A percentile compares a stretch with the other conserved stretches of the same genome.
Conservation (phyloP, 1,140 invertebrate species). For the Steinernema khuongi region DNA sequence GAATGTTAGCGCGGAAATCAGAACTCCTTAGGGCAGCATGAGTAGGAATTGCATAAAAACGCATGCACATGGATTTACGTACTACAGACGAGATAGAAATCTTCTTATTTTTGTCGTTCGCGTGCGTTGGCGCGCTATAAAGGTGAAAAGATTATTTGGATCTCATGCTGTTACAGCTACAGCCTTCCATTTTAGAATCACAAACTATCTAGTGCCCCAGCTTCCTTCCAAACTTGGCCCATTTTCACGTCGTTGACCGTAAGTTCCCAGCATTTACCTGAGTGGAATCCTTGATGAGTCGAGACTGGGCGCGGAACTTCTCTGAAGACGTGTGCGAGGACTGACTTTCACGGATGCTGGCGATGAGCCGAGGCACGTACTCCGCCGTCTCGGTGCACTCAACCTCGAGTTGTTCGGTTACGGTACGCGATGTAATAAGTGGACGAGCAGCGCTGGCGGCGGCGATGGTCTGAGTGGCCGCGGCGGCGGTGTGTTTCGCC, state of each 20-base stretch:
- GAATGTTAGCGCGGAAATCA: not conserved
- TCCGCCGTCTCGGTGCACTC: slow-evolving; percentile 73
- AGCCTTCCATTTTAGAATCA: no score
- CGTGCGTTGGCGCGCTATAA: not conserved
- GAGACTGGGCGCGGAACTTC: slow-evolving; percentile 49
- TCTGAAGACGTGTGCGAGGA: slow-evolving; percentile 68
- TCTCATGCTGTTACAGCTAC: no score
- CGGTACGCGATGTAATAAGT: slow-evolving; percentile 67
- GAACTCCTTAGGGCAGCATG: no score
- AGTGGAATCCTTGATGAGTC: slow-evolving; percentile 50
- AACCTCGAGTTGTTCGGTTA: slow-evolving; percentile 70
- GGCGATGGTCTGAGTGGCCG: slow-evolving; percentile 79
- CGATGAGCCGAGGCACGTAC: slow-evolving; percentile 68
- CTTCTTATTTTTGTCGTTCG: not conserved
- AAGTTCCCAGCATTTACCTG: slow-evolving; percentile 28
- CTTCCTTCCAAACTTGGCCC: no score
- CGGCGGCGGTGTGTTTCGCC: slow-evolving; percentile 76
- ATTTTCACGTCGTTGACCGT: no score
- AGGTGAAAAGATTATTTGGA: not conserved
- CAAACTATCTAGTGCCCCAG: no score
- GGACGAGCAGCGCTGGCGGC: slow-evolving; percentile 55
- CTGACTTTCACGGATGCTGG: slow-evolving; percentile 63
- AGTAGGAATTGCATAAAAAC: not conserved
- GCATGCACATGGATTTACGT: not conserved
- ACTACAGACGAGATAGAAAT: not conserved